Evolutionary conservation across 2,888 invertebrate species (phyloP).

Genomic region (Tanytarsus gracilentus): DNA sequence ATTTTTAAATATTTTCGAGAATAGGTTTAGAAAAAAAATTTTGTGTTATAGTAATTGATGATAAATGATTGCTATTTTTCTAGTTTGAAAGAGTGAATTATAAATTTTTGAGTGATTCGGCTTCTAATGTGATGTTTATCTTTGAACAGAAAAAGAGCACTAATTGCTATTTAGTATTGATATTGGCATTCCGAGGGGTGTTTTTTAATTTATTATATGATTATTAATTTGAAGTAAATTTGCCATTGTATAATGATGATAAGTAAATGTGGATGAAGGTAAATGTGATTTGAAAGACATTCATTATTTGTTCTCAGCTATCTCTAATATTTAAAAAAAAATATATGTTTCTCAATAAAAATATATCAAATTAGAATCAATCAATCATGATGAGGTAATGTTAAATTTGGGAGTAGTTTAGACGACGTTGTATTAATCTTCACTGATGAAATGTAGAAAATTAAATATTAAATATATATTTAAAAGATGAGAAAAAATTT

Average conservation of each 20-base stretch:
- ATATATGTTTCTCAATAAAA: background rate
- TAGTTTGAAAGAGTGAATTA: slow-evolving; percentile 31
- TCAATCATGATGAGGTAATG: background rate
- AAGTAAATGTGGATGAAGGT: too few relatives aligned
- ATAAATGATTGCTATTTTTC: slow-evolving; percentile 29
- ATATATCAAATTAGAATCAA: background rate
- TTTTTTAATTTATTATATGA: too few relatives aligned
- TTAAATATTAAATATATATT: background rate
- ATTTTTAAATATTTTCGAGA: slow-evolving; percentile 27
- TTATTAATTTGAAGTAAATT: too few relatives aligned
- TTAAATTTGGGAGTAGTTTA: background rate
- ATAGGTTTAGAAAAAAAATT: slow-evolving; percentile 30
- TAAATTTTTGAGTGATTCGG: slow-evolving; percentile 30
- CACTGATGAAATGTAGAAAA: background rate
- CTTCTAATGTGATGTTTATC: background rate
- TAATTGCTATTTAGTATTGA: too few relatives aligned
- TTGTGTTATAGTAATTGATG: slow-evolving; percentile 27
- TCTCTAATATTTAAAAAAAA: background rate
- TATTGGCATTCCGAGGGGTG: too few relatives aligned
- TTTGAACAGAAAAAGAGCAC: too few relatives aligned
- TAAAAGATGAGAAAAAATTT: background rate
- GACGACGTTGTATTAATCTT: background rate
- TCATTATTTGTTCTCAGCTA: too few relatives aligned
- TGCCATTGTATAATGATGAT: too few relatives aligned
- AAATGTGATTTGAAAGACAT: too few relatives aligned